Base-by-base conservation (phyloP, 2,797 vertebrate species). In the Pangasius djambal region DNA sequence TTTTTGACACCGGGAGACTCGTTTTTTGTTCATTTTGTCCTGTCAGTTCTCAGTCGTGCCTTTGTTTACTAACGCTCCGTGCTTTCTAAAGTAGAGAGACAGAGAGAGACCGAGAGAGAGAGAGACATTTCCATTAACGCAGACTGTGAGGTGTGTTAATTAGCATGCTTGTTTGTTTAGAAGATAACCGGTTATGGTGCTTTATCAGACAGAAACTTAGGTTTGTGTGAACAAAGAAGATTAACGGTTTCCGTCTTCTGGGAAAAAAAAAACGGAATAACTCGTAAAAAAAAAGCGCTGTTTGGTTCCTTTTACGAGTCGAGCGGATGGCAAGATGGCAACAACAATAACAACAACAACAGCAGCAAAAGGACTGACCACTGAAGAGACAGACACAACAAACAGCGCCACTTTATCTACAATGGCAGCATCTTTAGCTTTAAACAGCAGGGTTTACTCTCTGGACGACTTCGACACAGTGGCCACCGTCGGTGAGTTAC, bases 381-480 rank as follows among this genome's bases (percentile, higher is more conserved):
- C 85, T 59, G 96, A 96, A 79, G 83, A 92, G 52, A 91, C 92
- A 72, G 85, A 89, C 81, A 89, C 87, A n/a, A 88, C 87, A 34
- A 72, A 93, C 90, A 63, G 93, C 89, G 84, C 93, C 48, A 77
- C 92, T 25, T 55, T 91, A 25, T 77, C 92, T 0, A 89, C 89
- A 5, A 95, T 92, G 52, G 95, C 93, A 52, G 91, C 93, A 52
- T 83, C 92, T 70, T 89, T 85, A 20, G 82, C 93, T 4, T 86
- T 86, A 1, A 90, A 75, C 5, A 93, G 9, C 83, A 93, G 89
- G 93, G 94, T 77, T 6, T 97, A 95, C 86, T 88, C 94, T 37
- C 95, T 98, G 13, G 97, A 98, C n/a, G 97, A 98, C 59, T 94
- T 98, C 93, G 96, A 98, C 92, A 98, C 96, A 10, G 91, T 98